Evolutionary conservation across 1,140 invertebrate species (phyloP).

Genomic region (Copidosoma floridanum): DNA sequence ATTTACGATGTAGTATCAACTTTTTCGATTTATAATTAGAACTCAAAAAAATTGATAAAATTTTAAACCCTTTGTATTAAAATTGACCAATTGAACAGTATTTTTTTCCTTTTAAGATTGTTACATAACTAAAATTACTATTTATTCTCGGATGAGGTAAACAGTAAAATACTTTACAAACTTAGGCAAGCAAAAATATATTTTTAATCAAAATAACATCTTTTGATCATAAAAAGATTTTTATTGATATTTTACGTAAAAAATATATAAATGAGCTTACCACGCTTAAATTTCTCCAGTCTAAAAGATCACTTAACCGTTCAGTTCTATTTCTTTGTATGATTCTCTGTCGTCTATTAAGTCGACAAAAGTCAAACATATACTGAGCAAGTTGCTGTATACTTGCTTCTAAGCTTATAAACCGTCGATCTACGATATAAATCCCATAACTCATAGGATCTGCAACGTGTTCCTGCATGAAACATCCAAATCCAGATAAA

Average conservation of each 20-base stretch:
- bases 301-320: slow-evolving; percentile 92
- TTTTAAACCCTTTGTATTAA: no score
- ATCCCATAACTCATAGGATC: slow-evolving; percentile 99
- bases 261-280: slow-evolving; percentile 70
- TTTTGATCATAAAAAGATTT: neutral
- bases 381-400: slow-evolving; percentile 91
- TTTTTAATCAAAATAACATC: no score
- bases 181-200: no score
- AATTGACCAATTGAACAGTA: no score
- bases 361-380: slow-evolving; percentile 91
- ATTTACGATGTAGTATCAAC: no score
- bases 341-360: slow-evolving; percentile 93
- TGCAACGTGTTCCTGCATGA: slow-evolving; percentile 97
- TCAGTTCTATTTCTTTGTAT: slow-evolving; percentile 98
- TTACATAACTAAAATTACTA: no score
- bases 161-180: no score
- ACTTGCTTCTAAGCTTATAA: slow-evolving; percentile 84
- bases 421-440: slow-evolving; percentile 94
- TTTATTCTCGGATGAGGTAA: no score
- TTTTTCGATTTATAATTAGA: no score
- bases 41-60: no score
- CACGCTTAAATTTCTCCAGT: slow-evolving; percentile 97
- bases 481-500: slow-evolving; percentile 97
- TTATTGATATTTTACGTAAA: neutral
- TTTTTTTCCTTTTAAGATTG: no score